Evolutionary conservation across 2,888 invertebrate species (phyloP).

Genomic region (Azorinus chamasolen): DNA sequence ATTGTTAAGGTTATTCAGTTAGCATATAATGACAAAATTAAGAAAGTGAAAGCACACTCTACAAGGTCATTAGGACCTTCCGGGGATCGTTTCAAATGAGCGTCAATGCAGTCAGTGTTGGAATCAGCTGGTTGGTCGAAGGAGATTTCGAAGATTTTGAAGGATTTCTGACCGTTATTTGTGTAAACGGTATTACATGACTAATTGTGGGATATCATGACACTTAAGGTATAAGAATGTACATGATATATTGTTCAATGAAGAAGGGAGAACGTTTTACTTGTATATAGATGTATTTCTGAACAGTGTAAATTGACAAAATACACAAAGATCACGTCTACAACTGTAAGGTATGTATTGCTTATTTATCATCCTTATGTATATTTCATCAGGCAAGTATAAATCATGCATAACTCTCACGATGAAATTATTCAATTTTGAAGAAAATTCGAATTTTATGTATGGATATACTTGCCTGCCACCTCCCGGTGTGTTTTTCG

Average conservation of each 20-base stretch:
- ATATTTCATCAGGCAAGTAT: conserved; percentile 13
- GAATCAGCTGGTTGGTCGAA: conserved; percentile 5
- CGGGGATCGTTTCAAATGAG: conserved; percentile 11
- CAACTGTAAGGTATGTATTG: background rate
- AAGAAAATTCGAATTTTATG: conserved; percentile 10
- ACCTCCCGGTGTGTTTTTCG: background rate
- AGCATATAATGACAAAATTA: background rate
- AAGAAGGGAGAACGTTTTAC: background rate
- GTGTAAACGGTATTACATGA: no score
- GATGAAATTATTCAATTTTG: conserved; percentile 10
- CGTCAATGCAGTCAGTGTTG: conserved; percentile 4
- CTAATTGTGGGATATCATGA: no score
- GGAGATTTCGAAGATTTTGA: no score
- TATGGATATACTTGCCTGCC: background rate
- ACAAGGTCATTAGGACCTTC: conserved; percentile 2
- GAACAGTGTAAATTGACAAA: no score
- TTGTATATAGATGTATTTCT: background rate
- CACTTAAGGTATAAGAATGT: background rate
- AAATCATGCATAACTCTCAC: no score
- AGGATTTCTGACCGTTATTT: no score
- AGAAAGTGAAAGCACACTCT: background rate
- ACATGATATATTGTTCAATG: background rate
- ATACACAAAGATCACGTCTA: no score
- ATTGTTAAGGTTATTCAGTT: background rate
- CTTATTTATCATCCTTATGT: background rate